Percentiles rank a stretch among this genome's conserved stretches.
Conservation (phyloP, 2,888 invertebrate genomes). For the Eueremaeus valkanovi region DNA sequence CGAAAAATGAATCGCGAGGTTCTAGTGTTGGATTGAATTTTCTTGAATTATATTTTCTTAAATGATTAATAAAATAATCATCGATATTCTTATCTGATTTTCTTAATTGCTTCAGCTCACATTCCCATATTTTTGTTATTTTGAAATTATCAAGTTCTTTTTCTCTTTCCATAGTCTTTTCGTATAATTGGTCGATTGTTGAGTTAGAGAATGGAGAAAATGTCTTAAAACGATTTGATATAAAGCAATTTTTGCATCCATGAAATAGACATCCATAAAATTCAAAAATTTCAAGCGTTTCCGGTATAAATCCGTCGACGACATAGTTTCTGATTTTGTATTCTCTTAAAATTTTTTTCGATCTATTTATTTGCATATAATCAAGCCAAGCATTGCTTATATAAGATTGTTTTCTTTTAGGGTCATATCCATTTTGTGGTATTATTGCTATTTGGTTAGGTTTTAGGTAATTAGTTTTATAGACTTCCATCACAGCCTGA, state of each 20-base stretch:
- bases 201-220: not conserved
- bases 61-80: not conserved
- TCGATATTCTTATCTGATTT: not conserved
- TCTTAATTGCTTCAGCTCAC: not conserved
- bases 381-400: conserved; percentile 44
- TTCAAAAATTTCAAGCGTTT: not conserved
- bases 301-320: not conserved
- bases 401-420: conserved; percentile 28
- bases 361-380: not conserved
- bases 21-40: not conserved
- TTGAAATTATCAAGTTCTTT: not conserved
- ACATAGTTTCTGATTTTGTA: not conserved
- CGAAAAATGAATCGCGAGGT: conserved; percentile 45
- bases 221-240: not conserved
- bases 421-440: conserved; percentile 41
- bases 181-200: not conserved
- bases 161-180: not conserved
- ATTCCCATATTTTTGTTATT: not conserved
- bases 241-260: not conserved
- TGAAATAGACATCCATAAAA: not conserved
- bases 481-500: conserved; percentile 43
- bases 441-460: conserved; percentile 42
- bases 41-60: not conserved
- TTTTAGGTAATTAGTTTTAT: conserved; percentile 39
- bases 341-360: not conserved